Evolutionary conservation across 2,113 vertebrate genomes (phyloP), one percentile per base, ranked within the genome.

Genomic region (Amphilophus citrinellus): DNA sequence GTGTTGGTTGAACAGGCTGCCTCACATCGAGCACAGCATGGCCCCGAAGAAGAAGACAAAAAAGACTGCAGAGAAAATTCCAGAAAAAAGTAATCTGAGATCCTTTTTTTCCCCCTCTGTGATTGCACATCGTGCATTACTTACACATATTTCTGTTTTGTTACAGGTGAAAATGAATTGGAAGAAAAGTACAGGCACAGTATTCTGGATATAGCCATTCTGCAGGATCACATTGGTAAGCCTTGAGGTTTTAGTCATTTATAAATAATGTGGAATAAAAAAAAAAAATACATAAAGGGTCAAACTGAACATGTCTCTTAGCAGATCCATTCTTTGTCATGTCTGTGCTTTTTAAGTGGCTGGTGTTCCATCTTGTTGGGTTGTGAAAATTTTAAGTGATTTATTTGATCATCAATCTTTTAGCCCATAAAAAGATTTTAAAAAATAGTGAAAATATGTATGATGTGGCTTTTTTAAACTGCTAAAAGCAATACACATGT

Each of bases 151-250:
- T 50, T 24, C 58, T 83, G 11, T 84, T 15, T 89, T 42, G 20
- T 83, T 87, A 61, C 79, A 88, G 89, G 77, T 76, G 95, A 89
- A 88, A 92, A 87, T 86, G 92, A 94, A 42, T 71, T 94, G 6
- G 91, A 95, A 61, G 91, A 92, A 35, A 92, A 86, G 39, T 90
- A 92, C 47, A 87, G 84, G 59, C 92, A 91, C 65, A 85, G 93
- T 58, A 27, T 79, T 24, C 85, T 95, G 79, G 96, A 97, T 81
- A 93, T 93, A 59, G 92, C 94, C 18, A 47, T 95, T 35, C 93
- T 95, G 2, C 92, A 89, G 81, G 94, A 97, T 79, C 94, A 83
- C 18, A 83, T 96, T 13, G 94, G 96, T 97, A 82, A 96, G 94
- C 9, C 50, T 59, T 75, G 30, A n/a, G 44, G n/a, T 79, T 75